phyloP scores from a whole-genome alignment of 1,140 invertebrate species.

The Drosophila paulistorum region DNA sequence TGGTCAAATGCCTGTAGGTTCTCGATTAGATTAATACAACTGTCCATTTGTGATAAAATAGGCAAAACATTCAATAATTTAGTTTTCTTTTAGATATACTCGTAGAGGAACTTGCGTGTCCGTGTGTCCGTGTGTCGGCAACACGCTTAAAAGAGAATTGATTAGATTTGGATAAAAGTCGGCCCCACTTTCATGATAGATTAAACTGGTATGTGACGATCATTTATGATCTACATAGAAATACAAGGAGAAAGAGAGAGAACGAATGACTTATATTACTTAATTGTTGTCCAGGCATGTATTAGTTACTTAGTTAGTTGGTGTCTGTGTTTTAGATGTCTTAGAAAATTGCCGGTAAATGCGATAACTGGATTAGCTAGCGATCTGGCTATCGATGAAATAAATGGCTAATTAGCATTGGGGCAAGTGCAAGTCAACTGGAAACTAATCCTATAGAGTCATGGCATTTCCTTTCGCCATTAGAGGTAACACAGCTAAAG shows the following conservation, averaged over 20 bases:
- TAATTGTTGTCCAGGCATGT: conserved; percentile 35
- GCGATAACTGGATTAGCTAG: conserved; percentile 5
- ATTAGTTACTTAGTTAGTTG: conserved; percentile 2
- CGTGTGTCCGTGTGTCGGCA: conserved; percentile 8
- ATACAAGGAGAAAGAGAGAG: too few species aligned
- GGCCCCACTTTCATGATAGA: conserved; percentile 66
- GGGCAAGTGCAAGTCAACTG: conserved; percentile 43
- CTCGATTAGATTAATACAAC: conserved; percentile 9
- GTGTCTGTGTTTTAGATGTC: not conserved
- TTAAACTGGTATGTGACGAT: conserved; percentile 53
- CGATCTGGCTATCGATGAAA: not conserved
- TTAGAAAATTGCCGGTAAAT: not conserved
- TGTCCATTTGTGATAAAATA: conserved; percentile 9
- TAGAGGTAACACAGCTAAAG: conserved; percentile 26
- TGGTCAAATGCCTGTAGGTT: conserved; percentile 1
- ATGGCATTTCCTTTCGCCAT: conserved; percentile 56
- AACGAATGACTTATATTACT: conserved; percentile 4
- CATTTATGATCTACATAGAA: too few species aligned
- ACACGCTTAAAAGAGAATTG: conserved; percentile 38
- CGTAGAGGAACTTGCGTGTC: not conserved
- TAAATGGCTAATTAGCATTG: not conserved
- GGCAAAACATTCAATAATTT: conserved; percentile 8
- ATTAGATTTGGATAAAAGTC: conserved; percentile 81
- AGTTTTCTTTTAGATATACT: conserved; percentile 8
- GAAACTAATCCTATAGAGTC: conserved; percentile 61